Evolutionary conservation across 2,888 invertebrate genomes (phyloP).

Genomic region (Tachystola acroxantha): DNA sequence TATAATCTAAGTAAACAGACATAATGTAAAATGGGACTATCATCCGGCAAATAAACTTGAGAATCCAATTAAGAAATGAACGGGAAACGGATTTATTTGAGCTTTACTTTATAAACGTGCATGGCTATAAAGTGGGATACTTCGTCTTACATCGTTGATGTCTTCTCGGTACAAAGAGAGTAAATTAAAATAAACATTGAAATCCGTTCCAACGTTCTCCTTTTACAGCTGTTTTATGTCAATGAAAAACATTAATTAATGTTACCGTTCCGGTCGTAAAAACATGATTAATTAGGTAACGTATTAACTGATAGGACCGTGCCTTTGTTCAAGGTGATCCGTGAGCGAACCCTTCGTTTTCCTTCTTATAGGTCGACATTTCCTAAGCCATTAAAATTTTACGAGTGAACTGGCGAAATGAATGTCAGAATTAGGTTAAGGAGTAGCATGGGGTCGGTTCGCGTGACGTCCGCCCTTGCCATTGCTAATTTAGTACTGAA

Average conservation of each 20-base stretch:
- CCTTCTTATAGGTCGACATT: constrained; percentile 50
- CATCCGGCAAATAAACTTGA: constrained; percentile 69
- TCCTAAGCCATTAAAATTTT: constrained; percentile 70
- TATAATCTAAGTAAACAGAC: constrained; percentile 51
- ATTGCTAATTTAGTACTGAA: constrained; percentile 43
- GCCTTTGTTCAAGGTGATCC: constrained; percentile 34
- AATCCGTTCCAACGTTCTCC: constrained; percentile 6
- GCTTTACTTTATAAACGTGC: constrained; percentile 59
- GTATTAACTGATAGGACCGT: constrained; percentile 26
- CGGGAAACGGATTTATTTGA: constrained; percentile 58
- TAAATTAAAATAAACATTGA: constrained; percentile 29
- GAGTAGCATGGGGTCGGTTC: constrained; percentile 49
- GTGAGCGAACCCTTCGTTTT: constrained; percentile 38
- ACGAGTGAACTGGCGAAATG: constrained; percentile 71
- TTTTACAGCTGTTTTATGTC: constrained; percentile 10
- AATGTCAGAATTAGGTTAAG: constrained; percentile 73
- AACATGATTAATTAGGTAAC: constrained; percentile 33
- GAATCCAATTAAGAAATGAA: constrained; percentile 73
- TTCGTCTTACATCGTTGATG: constrained; percentile 28
- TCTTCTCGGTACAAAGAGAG: constrained; percentile 27
- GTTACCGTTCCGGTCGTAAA: constrained; percentile 11
- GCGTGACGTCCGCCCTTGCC: constrained; percentile 48
- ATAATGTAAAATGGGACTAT: constrained; percentile 58
- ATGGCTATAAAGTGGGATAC: constrained; percentile 50
- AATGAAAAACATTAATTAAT: constrained; percentile 11